Conservation (phyloP, 2,797 vertebrate species). For the Darevskia mixta region DNA sequence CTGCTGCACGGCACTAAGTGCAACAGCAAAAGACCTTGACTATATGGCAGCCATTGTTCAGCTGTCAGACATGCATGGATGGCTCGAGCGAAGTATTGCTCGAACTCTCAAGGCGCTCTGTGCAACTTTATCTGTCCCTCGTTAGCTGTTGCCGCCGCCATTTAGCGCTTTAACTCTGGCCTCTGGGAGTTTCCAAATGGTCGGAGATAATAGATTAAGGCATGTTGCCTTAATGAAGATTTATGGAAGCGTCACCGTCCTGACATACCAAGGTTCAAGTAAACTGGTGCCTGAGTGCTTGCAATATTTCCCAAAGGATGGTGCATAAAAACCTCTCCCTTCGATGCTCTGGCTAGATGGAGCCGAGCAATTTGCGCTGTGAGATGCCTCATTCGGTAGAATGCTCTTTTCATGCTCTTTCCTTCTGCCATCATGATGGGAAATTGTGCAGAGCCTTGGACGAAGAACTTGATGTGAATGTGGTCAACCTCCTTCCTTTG, state of each 20-base stretch:
- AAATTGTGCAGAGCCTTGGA: background rate
- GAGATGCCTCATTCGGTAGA: conserved; percentile 21
- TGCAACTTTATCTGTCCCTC: background rate
- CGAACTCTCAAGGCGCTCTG: conserved; percentile 11
- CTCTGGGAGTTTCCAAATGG: conserved; percentile 36
- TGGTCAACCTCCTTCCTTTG: too few relatives aligned
- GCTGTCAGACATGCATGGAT: conserved; percentile 7
- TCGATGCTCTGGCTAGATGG: conserved; percentile 18
- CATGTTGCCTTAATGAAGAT: conserved; percentile 63
- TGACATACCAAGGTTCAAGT: conserved; percentile 46
- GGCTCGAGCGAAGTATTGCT: background rate
- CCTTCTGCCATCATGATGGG: background rate
- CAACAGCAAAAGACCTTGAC: background rate
- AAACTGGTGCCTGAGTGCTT: conserved; percentile 23
- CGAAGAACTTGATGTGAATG: background rate
- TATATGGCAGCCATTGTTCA: background rate
- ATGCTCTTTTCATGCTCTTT: conserved; percentile 15
- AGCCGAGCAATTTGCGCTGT: conserved; percentile 15
- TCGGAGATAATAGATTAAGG: conserved; percentile 54
- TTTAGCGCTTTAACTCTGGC: conserved; percentile 39
- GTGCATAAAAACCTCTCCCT: background rate
- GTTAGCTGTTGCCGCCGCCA: conserved; percentile 34
- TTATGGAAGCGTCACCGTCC: conserved; percentile 57
- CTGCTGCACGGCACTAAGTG: background rate
- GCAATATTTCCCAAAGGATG: conserved; percentile 20